Base-by-base conservation (phyloP, 1,140 invertebrate species). In the Pogonus chalceus region DNA sequence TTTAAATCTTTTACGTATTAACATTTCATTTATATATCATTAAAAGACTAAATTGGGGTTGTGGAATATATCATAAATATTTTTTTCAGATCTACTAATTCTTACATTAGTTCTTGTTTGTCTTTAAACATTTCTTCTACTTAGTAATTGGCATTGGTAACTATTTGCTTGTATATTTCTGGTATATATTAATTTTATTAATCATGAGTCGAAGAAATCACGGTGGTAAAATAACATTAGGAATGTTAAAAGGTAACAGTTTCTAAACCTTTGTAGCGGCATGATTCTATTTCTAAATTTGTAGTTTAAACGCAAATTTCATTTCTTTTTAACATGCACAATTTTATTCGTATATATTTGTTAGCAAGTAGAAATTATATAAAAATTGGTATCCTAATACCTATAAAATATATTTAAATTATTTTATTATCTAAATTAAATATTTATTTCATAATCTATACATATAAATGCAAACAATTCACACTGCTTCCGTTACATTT, bases 161-260 rank as follows among this genome's bases (percentile, higher is more conserved):
- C 18, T 43, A 43, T 43, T 43, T 43, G 37, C 37, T 43, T 43
- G 18, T 43, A 18, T 43, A 43, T 43, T 43, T 18, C 7, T 18
- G 9, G 18, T 31, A 7, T 31, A 31, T n/a, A n/a, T n/a, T n/a
- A 31, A 4, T 43, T 10, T 12, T 12, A 43, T 12, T 43, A 43
- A 43, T 43, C 18, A 43, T 43, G 37, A 43, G 37, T 43, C 9
- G 37, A 43, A 55, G 55, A 61, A 66, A 66, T 51, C 58, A 62
- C 46, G 60, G 56, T 56, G 60, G 62, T 59, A 69, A 69, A 68
- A 63, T 68, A 52, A 68, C 64, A 35, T 60, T 69, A 60, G 66
- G 63, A 58, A 69, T 67, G 65, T 52, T 69, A 60, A 68, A 68
- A 69, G 68, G 68, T 69, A 69, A 65, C 59, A 14, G 14, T 26